Conservation (phyloP, 2,797 vertebrate species). For the Apogon hyalosoma region DNA sequence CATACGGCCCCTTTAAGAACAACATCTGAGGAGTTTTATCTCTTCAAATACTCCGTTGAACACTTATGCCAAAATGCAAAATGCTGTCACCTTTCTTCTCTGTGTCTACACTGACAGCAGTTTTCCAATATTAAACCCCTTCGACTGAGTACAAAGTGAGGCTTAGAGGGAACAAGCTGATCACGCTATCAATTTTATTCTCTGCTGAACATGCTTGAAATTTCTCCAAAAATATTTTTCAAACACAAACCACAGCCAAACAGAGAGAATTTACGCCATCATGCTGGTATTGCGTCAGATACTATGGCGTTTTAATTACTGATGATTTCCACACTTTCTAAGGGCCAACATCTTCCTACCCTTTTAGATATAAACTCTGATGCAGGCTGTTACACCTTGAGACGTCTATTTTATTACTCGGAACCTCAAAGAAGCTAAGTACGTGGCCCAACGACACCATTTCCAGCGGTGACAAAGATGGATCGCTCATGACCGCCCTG, state of each 20-base stretch:
- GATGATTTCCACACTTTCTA: too few relatives aligned
- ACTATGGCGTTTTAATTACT: slow-evolving; percentile 12
- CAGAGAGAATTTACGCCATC: not conserved
- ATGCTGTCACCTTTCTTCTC: not conserved
- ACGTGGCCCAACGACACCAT: too few relatives aligned
- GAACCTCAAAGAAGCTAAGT: too few relatives aligned
- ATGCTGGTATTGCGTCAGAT: too few relatives aligned
- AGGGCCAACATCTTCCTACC: too few relatives aligned
- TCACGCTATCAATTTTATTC: slow-evolving; percentile 22
- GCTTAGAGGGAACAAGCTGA: slow-evolving; percentile 14
- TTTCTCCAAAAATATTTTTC: slow-evolving; percentile 10
- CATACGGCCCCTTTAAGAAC: too few relatives aligned
- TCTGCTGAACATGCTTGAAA: slow-evolving; percentile 11
- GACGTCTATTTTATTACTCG: too few relatives aligned
- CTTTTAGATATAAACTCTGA: too few relatives aligned
- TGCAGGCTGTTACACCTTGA: too few relatives aligned
- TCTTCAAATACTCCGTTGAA: not conserved
- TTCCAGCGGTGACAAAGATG: too few relatives aligned
- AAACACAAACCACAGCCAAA: slow-evolving; percentile 4
- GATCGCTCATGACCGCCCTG: too few relatives aligned
- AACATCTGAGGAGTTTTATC: too few relatives aligned
- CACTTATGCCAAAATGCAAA: not conserved
- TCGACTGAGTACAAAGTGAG: slow-evolving; percentile 16
- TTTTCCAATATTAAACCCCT: slow-evolving; percentile 1
- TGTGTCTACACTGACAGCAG: not conserved